These are phyloP conservation scores for Megaleporinus macrocephalus DNA, from an alignment of 2,113 vertebrate genomes.

Conservation along the genomic window DNA sequence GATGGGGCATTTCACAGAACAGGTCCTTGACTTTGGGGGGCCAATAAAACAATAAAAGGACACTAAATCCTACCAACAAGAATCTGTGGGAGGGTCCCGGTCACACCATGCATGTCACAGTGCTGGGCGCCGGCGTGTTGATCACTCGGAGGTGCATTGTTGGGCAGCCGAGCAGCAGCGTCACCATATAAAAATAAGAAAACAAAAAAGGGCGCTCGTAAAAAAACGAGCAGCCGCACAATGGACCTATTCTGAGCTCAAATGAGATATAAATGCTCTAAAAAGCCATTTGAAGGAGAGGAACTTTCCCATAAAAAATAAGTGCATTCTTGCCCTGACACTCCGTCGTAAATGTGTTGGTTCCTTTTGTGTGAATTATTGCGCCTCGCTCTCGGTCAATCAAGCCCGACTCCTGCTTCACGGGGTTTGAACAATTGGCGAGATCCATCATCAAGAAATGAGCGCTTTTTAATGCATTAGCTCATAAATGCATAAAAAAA, in stretches of 20 bases:
- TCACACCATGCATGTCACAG: slow-evolving; percentile 42
- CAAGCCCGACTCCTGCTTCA: slow-evolving; percentile 41
- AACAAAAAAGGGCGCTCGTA: slow-evolving; percentile 47
- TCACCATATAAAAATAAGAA: slow-evolving; percentile 54
- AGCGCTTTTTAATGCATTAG: slow-evolving; percentile 33
- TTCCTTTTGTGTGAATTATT: slow-evolving; percentile 49
- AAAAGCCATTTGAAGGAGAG: slow-evolving; percentile 48
- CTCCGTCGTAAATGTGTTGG: slow-evolving; percentile 53
- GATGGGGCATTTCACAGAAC: slow-evolving; percentile 27
- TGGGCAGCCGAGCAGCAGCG: slow-evolving; percentile 30
- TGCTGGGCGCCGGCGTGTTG: slow-evolving; percentile 38
- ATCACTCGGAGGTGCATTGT: slow-evolving; percentile 42
- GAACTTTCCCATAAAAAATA: slow-evolving; percentile 48
- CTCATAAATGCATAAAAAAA: slow-evolving; percentile 34
- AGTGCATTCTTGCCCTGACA: slow-evolving; percentile 48
- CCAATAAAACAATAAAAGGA: slow-evolving; percentile 56
- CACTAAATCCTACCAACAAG: slow-evolving; percentile 46
- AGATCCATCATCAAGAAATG: slow-evolving; percentile 42
- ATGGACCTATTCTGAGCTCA: slow-evolving; percentile 49
- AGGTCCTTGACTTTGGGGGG: slow-evolving; percentile 58
- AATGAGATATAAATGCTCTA: slow-evolving; percentile 53
- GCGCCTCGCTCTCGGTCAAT: slow-evolving; percentile 41
- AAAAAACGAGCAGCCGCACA: slow-evolving; percentile 35
- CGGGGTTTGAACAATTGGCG: slow-evolving; percentile 53
- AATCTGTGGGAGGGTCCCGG: slow-evolving; percentile 43